Base-by-base conservation (phyloP, 2,113 vertebrate species). In the Ranitomeya imitator region DNA sequence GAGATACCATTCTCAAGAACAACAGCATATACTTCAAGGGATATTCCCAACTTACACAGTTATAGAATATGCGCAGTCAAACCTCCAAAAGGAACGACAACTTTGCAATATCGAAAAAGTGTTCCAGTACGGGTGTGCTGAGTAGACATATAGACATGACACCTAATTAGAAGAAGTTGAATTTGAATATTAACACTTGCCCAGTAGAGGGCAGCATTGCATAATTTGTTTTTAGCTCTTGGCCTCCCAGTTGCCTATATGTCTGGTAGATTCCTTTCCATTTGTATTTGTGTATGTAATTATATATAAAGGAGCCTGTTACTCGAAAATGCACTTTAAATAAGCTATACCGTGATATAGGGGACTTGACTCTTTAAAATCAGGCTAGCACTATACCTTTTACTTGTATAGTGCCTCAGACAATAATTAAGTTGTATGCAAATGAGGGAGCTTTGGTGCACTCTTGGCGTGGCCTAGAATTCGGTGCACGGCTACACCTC, bases 191-290 rank as follows among this genome's bases (percentile, higher is more conserved):
- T 76, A 11, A 11, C 3, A 45, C 18, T 52, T 19, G 8, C 3
- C 73, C 73, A 76, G 37, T 45, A 76, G 73, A 21, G 73, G 73
- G 73, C 45, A 76, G 73, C 73, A 76, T 76, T 76, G 45, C 73
- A 76, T 52, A 76, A 76, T 37, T 9, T 76, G 26, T 76, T 6
- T 76, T 76, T 76, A 52, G 73, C 37, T 76, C 73, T 74, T 74
- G 71, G 71, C 10, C 73, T 76, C 1, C 18, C 73, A 76, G 73
- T 76, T 76, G 73, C 37, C 73, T 51, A 52, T 69, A 14, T 51
- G 45, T 74, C 31, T 11, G 4, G 73, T 21, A 45, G 31, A 74
- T 10, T 74, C 71, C 31, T 45, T 74, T 19, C 14, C 71, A 73
- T 37, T 23, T 26, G 13, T 37, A 37, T 73, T 73, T 13, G 11